A percentile compares a stretch with the other conserved stretches of the same genome.
These are phyloP conservation scores for Leptobrachium leishanense DNA, from an alignment of 2,113 vertebrate genomes.

Conservation along the genomic window DNA sequence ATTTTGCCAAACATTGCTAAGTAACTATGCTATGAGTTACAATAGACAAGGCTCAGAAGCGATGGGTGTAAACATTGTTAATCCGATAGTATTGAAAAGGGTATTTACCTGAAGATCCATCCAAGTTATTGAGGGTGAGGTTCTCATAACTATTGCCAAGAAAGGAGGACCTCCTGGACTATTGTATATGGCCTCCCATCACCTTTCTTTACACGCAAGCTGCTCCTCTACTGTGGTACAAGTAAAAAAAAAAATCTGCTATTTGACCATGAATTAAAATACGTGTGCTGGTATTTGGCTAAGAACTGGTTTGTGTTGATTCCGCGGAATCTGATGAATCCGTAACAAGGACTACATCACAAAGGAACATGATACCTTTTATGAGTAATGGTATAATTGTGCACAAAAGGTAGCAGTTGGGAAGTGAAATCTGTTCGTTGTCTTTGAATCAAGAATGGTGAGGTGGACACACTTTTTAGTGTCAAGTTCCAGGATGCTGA, in stretches of 20 bases:
- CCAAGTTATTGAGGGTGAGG: neutral
- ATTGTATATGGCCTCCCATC: neutral
- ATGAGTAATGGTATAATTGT: neutral
- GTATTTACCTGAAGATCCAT: neutral
- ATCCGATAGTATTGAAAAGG: slow-evolving; percentile 6
- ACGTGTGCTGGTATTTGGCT: neutral
- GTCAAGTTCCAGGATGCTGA: too few relatives aligned
- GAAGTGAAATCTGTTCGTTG: neutral
- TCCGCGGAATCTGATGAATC: neutral
- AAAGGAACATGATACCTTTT: neutral
- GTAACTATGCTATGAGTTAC: neutral
- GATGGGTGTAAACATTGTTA: neutral
- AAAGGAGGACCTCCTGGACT: neutral
- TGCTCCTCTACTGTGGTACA: neutral
- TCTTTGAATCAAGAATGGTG: neutral
- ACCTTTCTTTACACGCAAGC: neutral
- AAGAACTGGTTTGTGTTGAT: neutral
- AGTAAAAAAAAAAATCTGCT: too few relatives aligned
- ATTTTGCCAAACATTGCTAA: slow-evolving; percentile 2
- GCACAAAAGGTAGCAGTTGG: neutral
- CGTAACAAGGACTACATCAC: neutral
- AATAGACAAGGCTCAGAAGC: neutral
- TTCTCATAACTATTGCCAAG: neutral
- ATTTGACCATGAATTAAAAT: too few relatives aligned
- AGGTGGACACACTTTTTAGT: neutral